Base-by-base conservation (phyloP, 2,797 vertebrate genomes). In the Esox masquinongy region DNA sequence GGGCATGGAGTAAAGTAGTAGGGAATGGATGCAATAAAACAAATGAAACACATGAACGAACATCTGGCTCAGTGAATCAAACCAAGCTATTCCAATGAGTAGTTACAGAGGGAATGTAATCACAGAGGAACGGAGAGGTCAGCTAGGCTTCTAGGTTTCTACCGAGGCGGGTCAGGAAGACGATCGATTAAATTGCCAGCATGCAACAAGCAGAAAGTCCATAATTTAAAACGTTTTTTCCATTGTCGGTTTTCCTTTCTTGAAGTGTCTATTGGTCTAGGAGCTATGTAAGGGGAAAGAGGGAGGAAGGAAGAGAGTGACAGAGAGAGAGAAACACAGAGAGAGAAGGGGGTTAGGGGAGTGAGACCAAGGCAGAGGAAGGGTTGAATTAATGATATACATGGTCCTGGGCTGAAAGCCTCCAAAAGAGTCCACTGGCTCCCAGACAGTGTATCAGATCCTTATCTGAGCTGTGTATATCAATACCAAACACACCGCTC, bases 1-100 rank as follows among this genome's bases (percentile, higher is more conserved):
- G 29, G 29, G 1, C n/a, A 12, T 34, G 1, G 49, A 74, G 49
- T 15, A 0, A 39, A 11, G 34, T 19, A n/a, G 5, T 5, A 17
- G 22, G 29, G 29, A 19, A 47, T 11, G 3, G 50, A 47, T 15
- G 11, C 26, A 43, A 51, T 39, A 66, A 49, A 29, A 73, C 14
- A 29, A 59, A 19, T 66, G 59, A 50, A 50, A 77, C 59, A 67
- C 29, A 72, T 61, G 67, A 49, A 49, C 51, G 66, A 75, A 75
- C 74, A 72, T 75, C 72, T 17, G 73, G 78, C 70, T 75, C 68
- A 80, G 64, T 70, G 50, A 73, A 76, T 76, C 53, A 80, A 76
- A 76, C 64, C 12, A 39, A 49, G 70, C 67, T 17, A 49, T 53
- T 70, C 73, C 49, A 53, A 43, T 34, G 71, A 70, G 53, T 24